phyloP scores from a whole-genome alignment of 2,888 invertebrate genomes.

The Lysandra bellargus region DNA sequence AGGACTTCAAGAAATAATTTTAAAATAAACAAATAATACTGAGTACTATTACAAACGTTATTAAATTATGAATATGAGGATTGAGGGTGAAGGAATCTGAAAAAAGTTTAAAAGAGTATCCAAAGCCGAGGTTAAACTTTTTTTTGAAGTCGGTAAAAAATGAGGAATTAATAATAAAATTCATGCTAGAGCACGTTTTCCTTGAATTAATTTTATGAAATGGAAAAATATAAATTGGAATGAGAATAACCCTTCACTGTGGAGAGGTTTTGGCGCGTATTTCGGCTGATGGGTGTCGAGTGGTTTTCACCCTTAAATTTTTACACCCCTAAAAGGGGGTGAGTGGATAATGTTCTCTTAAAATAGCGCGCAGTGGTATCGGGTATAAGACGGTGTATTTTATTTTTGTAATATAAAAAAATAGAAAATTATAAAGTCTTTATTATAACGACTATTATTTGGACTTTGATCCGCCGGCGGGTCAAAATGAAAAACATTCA shows the following conservation, averaged over 20 bases:
- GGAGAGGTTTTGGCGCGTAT: constrained; percentile 20
- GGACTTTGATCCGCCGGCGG: too few species aligned
- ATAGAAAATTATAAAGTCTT: too few species aligned
- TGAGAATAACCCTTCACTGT: not conserved
- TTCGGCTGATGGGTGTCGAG: constrained; percentile 7
- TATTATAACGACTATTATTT: too few species aligned
- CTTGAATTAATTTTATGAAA: constrained; percentile 13
- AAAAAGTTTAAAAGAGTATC: not conserved
- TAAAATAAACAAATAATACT: too few species aligned
- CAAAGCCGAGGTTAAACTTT: not conserved
- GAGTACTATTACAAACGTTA: not conserved
- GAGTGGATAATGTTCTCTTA: not conserved
- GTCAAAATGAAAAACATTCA: too few species aligned
- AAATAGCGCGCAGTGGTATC: not conserved
- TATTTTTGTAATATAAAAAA: too few species aligned
- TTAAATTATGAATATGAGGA: not conserved
- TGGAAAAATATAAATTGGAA: constrained; percentile 24
- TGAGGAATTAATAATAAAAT: not conserved
- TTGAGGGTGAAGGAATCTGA: too few species aligned
- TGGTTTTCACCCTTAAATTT: constrained; percentile 27
- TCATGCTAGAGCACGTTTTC: constrained; percentile 4
- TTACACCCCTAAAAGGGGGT: constrained; percentile 28
- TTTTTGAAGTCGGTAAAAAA: not conserved
- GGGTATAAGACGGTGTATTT: not conserved
- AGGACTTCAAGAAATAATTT: too few species aligned